Percentiles rank a stretch among this genome's conserved stretches.
Conservation (phyloP, 2,888 invertebrate genomes). For the Micoletzkya japonica region DNA sequence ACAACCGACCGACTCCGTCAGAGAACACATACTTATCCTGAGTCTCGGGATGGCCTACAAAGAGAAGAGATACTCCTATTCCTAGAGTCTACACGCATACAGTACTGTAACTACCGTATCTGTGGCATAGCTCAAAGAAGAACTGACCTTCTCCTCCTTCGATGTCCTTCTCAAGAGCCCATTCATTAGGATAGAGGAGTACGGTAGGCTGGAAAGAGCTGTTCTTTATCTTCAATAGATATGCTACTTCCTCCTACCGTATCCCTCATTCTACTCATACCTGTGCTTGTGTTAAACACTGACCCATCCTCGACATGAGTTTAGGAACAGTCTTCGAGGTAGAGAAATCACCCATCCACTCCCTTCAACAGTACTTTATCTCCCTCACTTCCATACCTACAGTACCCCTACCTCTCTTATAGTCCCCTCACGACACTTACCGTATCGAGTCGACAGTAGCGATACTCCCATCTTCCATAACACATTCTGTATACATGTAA, state of each 20-base stretch:
- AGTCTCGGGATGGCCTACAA: slow-evolving; percentile 20
- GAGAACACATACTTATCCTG: slow-evolving; percentile 50
- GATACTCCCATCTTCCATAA: slow-evolving; percentile 33
- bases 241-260: not conserved
- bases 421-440: not conserved
- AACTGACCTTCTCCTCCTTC: slow-evolving; percentile 35
- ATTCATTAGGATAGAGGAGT: slow-evolving; percentile 33
- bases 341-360: slow-evolving; percentile 60
- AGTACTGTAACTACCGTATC: not conserved
- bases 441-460: slow-evolving; percentile 37
- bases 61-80: not conserved
- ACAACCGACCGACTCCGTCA: slow-evolving; percentile 55
- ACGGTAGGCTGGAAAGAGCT: slow-evolving; percentile 37
- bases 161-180: slow-evolving; percentile 42
- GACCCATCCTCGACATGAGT: slow-evolving; percentile 65
- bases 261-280: slow-evolving; percentile 8
- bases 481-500: slow-evolving; percentile 48
- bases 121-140: not conserved
- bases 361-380: slow-evolving; percentile 1
- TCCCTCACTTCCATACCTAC: not conserved
- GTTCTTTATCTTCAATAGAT: not conserved
- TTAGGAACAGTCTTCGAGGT: slow-evolving; percentile 57
- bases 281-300: slow-evolving; percentile 64
- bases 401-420: not conserved
- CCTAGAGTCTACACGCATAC: not conserved